A percentile compares a stretch with the other conserved stretches of the same genome.
These are phyloP conservation scores for Pachyrhynchus sulphureomaculatus DNA, from an alignment of 1,140 invertebrate genomes.

Conservation along the genomic window DNA sequence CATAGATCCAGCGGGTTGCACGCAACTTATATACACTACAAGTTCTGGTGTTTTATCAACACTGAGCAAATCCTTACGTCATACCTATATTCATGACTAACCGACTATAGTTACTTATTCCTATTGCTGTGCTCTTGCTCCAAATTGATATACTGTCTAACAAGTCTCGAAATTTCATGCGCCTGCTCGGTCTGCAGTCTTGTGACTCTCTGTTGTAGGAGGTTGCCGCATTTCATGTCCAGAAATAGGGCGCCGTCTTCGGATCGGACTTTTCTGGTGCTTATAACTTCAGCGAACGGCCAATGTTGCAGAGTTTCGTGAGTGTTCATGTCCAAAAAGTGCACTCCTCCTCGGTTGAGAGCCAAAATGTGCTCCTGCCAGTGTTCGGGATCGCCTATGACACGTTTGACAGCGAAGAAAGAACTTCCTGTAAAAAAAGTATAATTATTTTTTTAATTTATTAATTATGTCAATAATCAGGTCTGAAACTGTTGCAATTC, in stretches of 20 bases:
- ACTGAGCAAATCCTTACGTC: background rate
- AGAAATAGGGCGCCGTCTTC: constrained; percentile 92
- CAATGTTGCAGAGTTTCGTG: constrained; percentile 91
- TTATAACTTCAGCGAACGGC: constrained; percentile 93
- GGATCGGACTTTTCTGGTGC: constrained; percentile 84
- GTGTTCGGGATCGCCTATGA: constrained; percentile 57
- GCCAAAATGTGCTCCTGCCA: constrained; percentile 88
- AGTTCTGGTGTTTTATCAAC: too few species aligned
- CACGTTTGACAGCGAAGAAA: constrained; percentile 93
- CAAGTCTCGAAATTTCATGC: constrained; percentile 90
- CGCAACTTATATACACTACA: too few species aligned
- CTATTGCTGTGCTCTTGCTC: constrained; percentile 61
- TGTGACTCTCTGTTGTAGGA: constrained; percentile 94
- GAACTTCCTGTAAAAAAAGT: constrained; percentile 62
- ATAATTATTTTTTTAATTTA: too few species aligned
- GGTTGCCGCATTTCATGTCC: constrained; percentile 95
- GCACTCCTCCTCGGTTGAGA: constrained; percentile 88
- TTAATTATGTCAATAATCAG: too few species aligned
- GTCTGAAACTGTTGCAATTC: too few species aligned
- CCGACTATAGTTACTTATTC: constrained; percentile 31
- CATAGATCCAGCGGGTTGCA: too few species aligned
- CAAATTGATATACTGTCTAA: constrained; percentile 93
- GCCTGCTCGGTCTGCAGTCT: constrained; percentile 96
- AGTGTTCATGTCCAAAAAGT: constrained; percentile 89
- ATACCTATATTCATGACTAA: too few species aligned